Percentiles rank a stretch among this genome's conserved stretches.
phyloP scores from a whole-genome alignment of 2,888 invertebrate genomes.

The Falcaria lacertinaria region DNA sequence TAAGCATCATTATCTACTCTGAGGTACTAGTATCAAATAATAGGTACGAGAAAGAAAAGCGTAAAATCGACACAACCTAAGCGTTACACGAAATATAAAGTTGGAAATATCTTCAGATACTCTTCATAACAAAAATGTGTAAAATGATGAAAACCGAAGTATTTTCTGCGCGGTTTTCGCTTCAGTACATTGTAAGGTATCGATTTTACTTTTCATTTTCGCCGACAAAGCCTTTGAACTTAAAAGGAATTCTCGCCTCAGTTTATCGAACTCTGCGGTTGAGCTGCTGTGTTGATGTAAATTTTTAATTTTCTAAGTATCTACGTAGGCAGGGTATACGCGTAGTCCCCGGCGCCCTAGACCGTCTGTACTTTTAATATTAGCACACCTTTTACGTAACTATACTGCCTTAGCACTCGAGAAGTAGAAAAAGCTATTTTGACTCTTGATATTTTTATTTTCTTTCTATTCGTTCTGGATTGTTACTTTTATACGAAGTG shows the following conservation, averaged over 20 bases:
- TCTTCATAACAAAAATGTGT: neutral
- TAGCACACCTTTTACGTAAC: too few relatives aligned
- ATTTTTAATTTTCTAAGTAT: conserved; percentile 11
- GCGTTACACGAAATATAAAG: neutral
- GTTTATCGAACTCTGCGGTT: conserved; percentile 8
- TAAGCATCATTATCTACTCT: too few relatives aligned
- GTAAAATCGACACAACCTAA: too few relatives aligned
- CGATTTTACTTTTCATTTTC: conserved; percentile 14
- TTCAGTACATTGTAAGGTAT: neutral
- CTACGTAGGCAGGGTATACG: neutral
- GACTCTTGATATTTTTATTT: too few relatives aligned
- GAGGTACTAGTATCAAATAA: too few relatives aligned
- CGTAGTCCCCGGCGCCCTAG: too few relatives aligned
- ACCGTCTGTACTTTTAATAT: too few relatives aligned
- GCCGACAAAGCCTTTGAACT: conserved; percentile 16
- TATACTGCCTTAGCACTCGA: too few relatives aligned
- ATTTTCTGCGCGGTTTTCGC: neutral
- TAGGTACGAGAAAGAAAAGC: too few relatives aligned
- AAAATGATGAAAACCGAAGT: neutral
- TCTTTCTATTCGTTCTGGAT: too few relatives aligned
- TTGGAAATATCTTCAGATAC: neutral
- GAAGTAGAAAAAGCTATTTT: too few relatives aligned
- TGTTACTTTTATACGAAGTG: too few relatives aligned
- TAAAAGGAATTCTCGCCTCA: conserved; percentile 16
- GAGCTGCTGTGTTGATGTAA: conserved; percentile 3